Evolutionary conservation across 23 tunicate species (phyloP), one percentile per base, ranked within the genome.

Genomic region (Styela clava): DNA sequence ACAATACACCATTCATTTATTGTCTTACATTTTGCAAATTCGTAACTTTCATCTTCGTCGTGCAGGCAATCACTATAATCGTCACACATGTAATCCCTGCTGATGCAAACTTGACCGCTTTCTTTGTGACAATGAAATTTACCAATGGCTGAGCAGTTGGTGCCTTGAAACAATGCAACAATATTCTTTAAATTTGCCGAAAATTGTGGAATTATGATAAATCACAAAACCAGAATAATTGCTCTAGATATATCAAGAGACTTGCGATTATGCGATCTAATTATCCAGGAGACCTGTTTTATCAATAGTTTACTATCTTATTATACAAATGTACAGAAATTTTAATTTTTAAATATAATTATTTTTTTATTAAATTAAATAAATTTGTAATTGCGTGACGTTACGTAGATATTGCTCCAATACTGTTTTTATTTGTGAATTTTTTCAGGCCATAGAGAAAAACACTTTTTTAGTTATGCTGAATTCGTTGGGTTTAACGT

Each of bases 51-150:
- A 29, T 76, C 81, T 1, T 76, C 81, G 28, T 26, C 81, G 24
- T 44, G 18, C n/a, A 76, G 37, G 31, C 81, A 76, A 56, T 76
- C 81, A 12, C 22, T 16, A 16, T 32, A 36, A 25, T 56, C 64
- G 64, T 76, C 81, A 76, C 81, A 76, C 64, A 52, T 36, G 65
- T 5, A 36, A 9, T 36, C 63, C 24, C 44, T 76, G 23, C 37
- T 56, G 65, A 76, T 44, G 81, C 81, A 76, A 33, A 33, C 81
- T 31, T 32, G n/a, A 23, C 31, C 35, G 7, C 44, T 0, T 32
- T 76, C n/a, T 52, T 76, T 51, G 81, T 76, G 81, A 29, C 81
- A 76, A 64, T 76, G 81, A 24, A 76, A 76, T 76, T 76, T 37
- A 22, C 81, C 81, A n/a, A 12, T 28, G 9, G 31, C 31, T 3